phyloP scores from a whole-genome alignment of 1,140 invertebrate genomes.

The Caenorhabditis tropicalis region DNA sequence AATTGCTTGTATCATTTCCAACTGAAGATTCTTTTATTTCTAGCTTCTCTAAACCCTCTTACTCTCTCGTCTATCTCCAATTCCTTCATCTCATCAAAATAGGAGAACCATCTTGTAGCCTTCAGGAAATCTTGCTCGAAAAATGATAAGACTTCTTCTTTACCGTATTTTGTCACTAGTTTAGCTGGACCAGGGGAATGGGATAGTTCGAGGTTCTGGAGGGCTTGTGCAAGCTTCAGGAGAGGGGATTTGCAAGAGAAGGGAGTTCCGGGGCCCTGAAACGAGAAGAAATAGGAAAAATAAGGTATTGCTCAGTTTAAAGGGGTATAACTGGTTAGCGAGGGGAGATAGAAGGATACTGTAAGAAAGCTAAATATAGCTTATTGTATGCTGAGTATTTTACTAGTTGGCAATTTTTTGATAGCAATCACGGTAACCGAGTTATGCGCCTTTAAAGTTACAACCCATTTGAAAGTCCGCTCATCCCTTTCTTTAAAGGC shows the following conservation, averaged over 20 bases:
- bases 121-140: conserved; percentile 5
- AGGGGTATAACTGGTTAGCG: too few relatives aligned
- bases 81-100: not conserved
- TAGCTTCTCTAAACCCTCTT: not conserved
- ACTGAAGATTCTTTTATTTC: not conserved
- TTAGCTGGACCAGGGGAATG: not conserved
- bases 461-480: too few relatives aligned
- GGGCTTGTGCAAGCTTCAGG: not conserved
- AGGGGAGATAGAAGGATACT: too few relatives aligned
- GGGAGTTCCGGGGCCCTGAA: not conserved
- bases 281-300: not conserved
- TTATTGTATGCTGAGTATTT: too few relatives aligned
- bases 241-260: not conserved
- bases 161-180: not conserved
- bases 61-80: not conserved
- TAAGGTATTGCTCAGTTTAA: too few relatives aligned
- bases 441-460: too few relatives aligned
- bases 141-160: not conserved
- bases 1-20: not conserved
- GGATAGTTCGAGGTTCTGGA: not conserved
- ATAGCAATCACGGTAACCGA: too few relatives aligned
- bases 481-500: too few relatives aligned
- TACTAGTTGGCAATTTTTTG: too few relatives aligned
- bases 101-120: not conserved
- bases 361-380: too few relatives aligned